Evolutionary conservation across 2,888 invertebrate genomes (phyloP).

Genomic region (Tetragonisca angustula): DNA sequence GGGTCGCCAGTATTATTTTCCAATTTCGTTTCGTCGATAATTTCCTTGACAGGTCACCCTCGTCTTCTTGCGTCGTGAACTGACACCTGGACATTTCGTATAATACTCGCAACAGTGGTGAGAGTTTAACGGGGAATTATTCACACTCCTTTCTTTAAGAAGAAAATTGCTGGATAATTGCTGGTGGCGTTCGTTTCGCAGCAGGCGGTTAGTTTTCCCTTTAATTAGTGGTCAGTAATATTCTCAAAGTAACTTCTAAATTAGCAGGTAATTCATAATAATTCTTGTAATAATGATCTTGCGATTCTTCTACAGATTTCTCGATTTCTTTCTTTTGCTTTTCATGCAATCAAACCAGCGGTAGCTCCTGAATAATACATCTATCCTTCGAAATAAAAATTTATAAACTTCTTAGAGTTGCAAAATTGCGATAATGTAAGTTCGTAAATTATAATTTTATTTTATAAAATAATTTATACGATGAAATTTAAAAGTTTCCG

Average conservation of each 20-base stretch:
- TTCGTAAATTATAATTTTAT: too few relatives aligned
- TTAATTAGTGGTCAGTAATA: not conserved
- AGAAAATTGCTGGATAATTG: not conserved
- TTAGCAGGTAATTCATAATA: too few relatives aligned
- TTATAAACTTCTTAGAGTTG: too few relatives aligned
- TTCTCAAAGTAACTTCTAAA: not conserved
- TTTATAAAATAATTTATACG: too few relatives aligned
- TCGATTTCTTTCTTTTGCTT: not conserved
- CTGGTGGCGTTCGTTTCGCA: not conserved
- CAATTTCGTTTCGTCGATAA: constrained; percentile 75
- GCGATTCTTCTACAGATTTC: too few relatives aligned
- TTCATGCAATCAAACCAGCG: too few relatives aligned
- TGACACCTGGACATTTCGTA: constrained; percentile 41
- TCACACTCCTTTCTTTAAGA: not conserved
- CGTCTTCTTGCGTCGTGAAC: constrained; percentile 70
- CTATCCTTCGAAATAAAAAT: too few relatives aligned
- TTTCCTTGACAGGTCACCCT: constrained; percentile 75
- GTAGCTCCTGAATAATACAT: too few relatives aligned
- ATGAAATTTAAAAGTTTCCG: too few relatives aligned
- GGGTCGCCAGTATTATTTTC: constrained; percentile 74
- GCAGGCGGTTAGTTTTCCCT: not conserved
- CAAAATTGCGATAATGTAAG: too few relatives aligned
- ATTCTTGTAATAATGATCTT: too few relatives aligned
- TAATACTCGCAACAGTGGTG: not conserved
- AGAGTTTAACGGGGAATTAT: constrained; percentile 17